A percentile compares a stretch with the other conserved stretches of the same genome.
phyloP scores from a whole-genome alignment of 2,888 invertebrate species.

The Eurytoma adleriae region DNA sequence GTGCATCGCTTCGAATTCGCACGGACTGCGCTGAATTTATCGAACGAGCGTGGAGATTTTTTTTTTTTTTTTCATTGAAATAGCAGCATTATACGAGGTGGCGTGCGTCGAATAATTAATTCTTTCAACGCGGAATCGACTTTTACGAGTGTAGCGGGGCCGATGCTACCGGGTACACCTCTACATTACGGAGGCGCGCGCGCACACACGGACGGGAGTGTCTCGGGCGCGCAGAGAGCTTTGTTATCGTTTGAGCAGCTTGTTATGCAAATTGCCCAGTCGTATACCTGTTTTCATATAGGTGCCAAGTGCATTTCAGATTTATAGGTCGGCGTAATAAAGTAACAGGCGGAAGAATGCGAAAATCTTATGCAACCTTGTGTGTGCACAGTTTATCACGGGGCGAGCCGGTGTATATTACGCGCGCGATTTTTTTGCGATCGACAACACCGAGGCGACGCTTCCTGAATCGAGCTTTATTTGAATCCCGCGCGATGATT shows the following conservation, averaged over 20 bases:
- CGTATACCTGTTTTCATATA: slow-evolving; percentile 57
- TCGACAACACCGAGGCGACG: slow-evolving; percentile 28
- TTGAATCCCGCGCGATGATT: slow-evolving; percentile 42
- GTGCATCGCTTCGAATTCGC: not conserved
- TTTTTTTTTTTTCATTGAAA: not conserved
- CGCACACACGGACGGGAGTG: not conserved
- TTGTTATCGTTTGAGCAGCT: slow-evolving; percentile 56
- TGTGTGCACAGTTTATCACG: not conserved
- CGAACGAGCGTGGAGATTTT: not conserved
- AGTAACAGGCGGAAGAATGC: slow-evolving; percentile 56
- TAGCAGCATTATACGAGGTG: not conserved
- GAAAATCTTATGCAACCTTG: slow-evolving; percentile 53
- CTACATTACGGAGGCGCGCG: slow-evolving; percentile 14
- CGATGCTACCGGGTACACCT: slow-evolving; percentile 9
- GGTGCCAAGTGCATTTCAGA: slow-evolving; percentile 58
- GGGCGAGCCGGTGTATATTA: not conserved
- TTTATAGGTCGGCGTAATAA: slow-evolving; percentile 56
- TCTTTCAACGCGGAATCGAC: slow-evolving; percentile 46
- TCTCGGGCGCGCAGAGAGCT: slow-evolving; percentile 37
- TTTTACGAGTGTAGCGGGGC: slow-evolving; percentile 46
- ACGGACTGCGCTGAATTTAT: not conserved
- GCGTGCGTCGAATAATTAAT: slow-evolving; percentile 50
- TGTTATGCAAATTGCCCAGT: slow-evolving; percentile 56
- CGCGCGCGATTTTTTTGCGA: slow-evolving; percentile 28
- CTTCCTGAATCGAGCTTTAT: slow-evolving; percentile 52